Evolutionary conservation across 1,140 invertebrate genomes (phyloP).

Genomic region (Musca vetustissima): DNA sequence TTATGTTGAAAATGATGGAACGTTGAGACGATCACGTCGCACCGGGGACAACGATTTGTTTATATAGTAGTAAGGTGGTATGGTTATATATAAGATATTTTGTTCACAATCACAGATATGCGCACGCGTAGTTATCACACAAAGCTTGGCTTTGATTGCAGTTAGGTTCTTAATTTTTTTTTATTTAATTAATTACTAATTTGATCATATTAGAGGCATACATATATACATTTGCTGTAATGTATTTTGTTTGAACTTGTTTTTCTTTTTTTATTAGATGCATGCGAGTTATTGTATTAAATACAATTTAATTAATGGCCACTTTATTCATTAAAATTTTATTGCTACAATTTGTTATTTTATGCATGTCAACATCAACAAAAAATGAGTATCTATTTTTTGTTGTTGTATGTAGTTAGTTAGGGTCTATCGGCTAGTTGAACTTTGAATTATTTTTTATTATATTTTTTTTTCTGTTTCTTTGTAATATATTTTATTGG

Average conservation of each 20-base stretch:
- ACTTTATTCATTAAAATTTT: conserved; percentile 23
- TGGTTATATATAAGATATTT: too few relatives aligned
- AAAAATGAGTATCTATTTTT: neutral
- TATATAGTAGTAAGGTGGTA: too few relatives aligned
- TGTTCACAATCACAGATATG: too few relatives aligned
- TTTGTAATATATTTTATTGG: neutral
- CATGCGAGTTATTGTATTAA: neutral
- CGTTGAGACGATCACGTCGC: too few relatives aligned
- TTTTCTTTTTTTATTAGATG: neutral
- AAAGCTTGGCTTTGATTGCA: too few relatives aligned
- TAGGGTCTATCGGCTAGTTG: neutral
- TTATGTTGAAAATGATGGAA: neutral
- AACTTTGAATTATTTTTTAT: conserved; percentile 11
- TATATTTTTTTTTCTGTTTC: too few relatives aligned
- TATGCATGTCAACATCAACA: neutral
- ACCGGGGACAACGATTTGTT: too few relatives aligned
- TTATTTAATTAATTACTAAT: neutral
- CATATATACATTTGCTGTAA: too few relatives aligned
- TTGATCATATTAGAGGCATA: neutral
- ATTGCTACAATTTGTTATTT: conserved; percentile 3
- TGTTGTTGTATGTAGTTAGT: too few relatives aligned
- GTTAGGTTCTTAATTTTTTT: neutral
- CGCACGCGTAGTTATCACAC: too few relatives aligned
- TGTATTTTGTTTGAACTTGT: neutral
- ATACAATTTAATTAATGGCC: conserved; percentile 19